A percentile compares a stretch with the other conserved stretches of the same genome.
phyloP scores from a whole-genome alignment of 1,140 invertebrate species.

The Propsilocerus akamusi region DNA sequence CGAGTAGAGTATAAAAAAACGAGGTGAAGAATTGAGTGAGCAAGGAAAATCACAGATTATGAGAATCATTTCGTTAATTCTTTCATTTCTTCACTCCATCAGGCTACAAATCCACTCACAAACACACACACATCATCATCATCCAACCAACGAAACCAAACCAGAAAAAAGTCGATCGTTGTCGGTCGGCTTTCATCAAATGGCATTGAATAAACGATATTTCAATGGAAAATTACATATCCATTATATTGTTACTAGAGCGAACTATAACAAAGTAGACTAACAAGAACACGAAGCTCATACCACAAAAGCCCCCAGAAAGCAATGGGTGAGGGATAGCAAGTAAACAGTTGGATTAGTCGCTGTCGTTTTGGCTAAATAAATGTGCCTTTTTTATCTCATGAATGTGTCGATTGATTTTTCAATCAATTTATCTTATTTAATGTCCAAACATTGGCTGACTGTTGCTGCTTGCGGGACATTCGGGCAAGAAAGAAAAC shows the following conservation, averaged over 20 bases:
- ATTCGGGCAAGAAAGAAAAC: no score
- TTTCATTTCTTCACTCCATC: no score
- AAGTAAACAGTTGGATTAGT: background rate
- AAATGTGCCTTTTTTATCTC: background rate
- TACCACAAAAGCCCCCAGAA: background rate
- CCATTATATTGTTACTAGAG: background rate
- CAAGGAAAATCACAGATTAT: no score
- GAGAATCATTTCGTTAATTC: no score
- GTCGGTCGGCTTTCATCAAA: background rate
- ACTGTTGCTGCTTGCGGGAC: no score
- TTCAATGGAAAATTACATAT: background rate
- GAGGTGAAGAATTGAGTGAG: no score
- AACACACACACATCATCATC: background rate
- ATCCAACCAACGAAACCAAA: background rate
- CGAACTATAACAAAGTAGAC: background rate
- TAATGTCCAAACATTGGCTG: constrained; percentile 1
- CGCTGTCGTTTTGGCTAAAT: background rate
- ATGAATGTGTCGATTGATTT: constrained; percentile 2
- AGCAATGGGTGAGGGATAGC: background rate
- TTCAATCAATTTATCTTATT: constrained; percentile 3
- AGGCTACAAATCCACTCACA: no score
- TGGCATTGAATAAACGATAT: background rate
- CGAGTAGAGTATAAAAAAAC: no score
- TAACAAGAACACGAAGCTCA: background rate
- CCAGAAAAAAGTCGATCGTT: no score